Conservation (phyloP, 1,140 invertebrate genomes). For the Drosophila melanogaster region Release_6_plus_ISO1_MT NT_037436.4:16884001-16884500, state of each 20-base stretch:
- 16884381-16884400: conserved; percentile 11
- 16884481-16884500: conserved; percentile 64
- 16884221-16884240: neutral
- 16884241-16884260: conserved; percentile 40
- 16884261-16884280: conserved; percentile 4
- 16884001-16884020: conserved; percentile 88
- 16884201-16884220: neutral
- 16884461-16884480: conserved; percentile 24
- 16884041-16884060: too few species aligned
- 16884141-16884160: too few species aligned
- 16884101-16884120: too few species aligned
- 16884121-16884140: too few species aligned
- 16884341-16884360: conserved; percentile 2
- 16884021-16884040: neutral
- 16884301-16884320: conserved; percentile 8
- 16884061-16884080: too few species aligned
- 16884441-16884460: conserved; percentile 28
- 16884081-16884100: too few species aligned
- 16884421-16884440: conserved; percentile 24
- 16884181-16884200: too few species aligned
- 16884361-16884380: conserved; percentile 8
- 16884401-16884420: conserved; percentile 16
- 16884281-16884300: neutral
- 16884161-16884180: too few species aligned
- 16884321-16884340: neutral